Evolutionary conservation across 2,113 vertebrate genomes (phyloP).

Genomic region (Pycnonotus jocosus): DNA sequence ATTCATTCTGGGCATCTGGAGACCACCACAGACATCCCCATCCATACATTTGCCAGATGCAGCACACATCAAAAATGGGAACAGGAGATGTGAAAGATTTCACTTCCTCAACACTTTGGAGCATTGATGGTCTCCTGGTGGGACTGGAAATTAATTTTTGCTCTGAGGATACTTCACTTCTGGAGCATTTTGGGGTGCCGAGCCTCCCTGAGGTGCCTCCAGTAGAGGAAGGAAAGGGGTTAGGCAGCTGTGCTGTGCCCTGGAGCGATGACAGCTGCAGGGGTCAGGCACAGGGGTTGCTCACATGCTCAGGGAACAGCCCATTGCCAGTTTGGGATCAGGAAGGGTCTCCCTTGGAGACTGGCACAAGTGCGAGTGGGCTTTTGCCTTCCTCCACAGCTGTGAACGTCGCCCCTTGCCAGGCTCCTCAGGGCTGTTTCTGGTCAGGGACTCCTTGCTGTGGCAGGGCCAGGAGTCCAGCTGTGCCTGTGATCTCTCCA

Average conservation of each 20-base stretch:
- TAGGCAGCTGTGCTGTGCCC: not conserved
- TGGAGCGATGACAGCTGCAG: not conserved
- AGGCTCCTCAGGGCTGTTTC: not conserved
- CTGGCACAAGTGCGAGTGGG: rapidly evolving
- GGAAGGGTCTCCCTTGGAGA: not conserved
- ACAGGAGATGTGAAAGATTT: not conserved
- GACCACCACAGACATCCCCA: not conserved
- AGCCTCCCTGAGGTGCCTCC: not conserved
- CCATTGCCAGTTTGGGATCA: not conserved
- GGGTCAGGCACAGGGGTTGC: rapidly evolving
- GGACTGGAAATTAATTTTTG: not conserved
- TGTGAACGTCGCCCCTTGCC: not conserved
- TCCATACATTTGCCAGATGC: not conserved
- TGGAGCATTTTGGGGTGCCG: not conserved
- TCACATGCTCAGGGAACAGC: not conserved
- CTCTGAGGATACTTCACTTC: not conserved
- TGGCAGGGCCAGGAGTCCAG: not conserved
- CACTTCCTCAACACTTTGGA: not conserved
- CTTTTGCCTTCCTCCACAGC: not conserved
- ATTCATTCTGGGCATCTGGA: not conserved
- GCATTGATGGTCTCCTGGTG: not conserved
- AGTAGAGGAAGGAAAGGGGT: not conserved
- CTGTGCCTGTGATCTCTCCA: not conserved
- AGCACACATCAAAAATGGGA: not conserved
- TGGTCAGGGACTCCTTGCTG: not conserved